A percentile compares a stretch with the other conserved stretches of the same genome.
Conservation (phyloP, 2,113 vertebrate genomes). For the Anas platyrhynchos region DNA sequence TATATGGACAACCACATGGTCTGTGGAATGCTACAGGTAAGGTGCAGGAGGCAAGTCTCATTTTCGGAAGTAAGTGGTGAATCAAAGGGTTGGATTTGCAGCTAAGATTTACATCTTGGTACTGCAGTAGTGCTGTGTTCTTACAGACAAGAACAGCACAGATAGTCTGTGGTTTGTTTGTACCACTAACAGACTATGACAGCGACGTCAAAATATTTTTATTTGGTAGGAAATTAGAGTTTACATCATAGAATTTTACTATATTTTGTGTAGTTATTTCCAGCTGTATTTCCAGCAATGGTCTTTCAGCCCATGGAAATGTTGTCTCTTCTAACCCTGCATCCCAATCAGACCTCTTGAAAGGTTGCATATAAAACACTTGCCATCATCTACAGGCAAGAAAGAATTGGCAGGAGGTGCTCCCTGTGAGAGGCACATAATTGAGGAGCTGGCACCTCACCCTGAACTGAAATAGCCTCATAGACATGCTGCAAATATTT, state of each 20-base stretch:
- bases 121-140: background rate
- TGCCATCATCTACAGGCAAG: background rate
- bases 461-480: slow-evolving; percentile 19
- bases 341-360: background rate
- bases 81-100: background rate
- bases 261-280: background rate
- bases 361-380: background rate
- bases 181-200: background rate
- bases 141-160: background rate
- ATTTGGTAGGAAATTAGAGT: background rate
- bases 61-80: background rate
- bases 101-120: background rate
- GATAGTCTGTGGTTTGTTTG: background rate
- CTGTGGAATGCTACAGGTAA: background rate
- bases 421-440: background rate
- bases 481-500: slow-evolving; percentile 25
- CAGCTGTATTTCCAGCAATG: background rate
- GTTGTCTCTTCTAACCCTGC: background rate
- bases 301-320: background rate
- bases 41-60: background rate
- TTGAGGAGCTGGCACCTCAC: background rate
- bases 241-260: background rate
- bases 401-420: slow-evolving; percentile 1
- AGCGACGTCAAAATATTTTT: background rate
- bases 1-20: background rate